Evolutionary conservation across 2,113 vertebrate species (phyloP).

Genomic region (Calyptomena viridis): DNA sequence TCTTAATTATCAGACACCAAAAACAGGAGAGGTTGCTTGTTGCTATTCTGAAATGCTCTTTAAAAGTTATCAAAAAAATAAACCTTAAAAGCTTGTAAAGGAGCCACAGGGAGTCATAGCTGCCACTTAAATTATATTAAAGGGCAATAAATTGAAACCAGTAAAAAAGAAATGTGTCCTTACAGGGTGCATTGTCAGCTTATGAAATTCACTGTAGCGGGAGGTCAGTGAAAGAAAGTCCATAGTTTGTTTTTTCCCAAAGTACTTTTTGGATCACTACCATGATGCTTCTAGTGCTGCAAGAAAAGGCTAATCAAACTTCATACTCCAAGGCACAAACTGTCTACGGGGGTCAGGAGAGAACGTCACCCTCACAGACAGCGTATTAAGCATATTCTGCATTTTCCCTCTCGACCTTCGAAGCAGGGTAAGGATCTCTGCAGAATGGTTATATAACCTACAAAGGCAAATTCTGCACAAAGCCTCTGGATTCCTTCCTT

Average conservation of each 20-base stretch:
- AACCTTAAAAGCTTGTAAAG: slow-evolving; percentile 49
- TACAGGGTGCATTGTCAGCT: slow-evolving; percentile 50
- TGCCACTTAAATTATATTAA: slow-evolving; percentile 62
- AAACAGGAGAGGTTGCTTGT: not conserved
- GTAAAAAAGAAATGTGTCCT: slow-evolving; percentile 64
- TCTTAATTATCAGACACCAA: not conserved
- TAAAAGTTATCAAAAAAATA: slow-evolving; percentile 23
- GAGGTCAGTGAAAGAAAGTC: slow-evolving; percentile 55
- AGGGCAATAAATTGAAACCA: slow-evolving; percentile 61
- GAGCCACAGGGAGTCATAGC: slow-evolving; percentile 46
- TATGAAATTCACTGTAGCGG: slow-evolving; percentile 50
- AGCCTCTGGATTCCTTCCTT: not conserved
- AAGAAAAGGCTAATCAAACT: slow-evolving; percentile 45
- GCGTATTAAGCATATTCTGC: slow-evolving; percentile 45
- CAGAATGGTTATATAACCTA: not conserved
- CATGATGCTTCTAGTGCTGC: slow-evolving; percentile 9
- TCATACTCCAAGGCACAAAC: slow-evolving; percentile 46
- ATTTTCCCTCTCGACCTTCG: slow-evolving; percentile 21
- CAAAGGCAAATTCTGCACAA: not conserved
- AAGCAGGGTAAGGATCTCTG: not conserved
- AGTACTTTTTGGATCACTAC: slow-evolving; percentile 58
- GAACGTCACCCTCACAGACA: slow-evolving; percentile 3
- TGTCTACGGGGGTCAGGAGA: slow-evolving; percentile 28
- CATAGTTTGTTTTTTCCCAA: slow-evolving; percentile 30
- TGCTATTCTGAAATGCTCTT: not conserved